Percentiles rank a stretch among this genome's conserved stretches.
Conservation (phyloP, 2,113 vertebrate species). For the Microcebus jonahi region DNA sequence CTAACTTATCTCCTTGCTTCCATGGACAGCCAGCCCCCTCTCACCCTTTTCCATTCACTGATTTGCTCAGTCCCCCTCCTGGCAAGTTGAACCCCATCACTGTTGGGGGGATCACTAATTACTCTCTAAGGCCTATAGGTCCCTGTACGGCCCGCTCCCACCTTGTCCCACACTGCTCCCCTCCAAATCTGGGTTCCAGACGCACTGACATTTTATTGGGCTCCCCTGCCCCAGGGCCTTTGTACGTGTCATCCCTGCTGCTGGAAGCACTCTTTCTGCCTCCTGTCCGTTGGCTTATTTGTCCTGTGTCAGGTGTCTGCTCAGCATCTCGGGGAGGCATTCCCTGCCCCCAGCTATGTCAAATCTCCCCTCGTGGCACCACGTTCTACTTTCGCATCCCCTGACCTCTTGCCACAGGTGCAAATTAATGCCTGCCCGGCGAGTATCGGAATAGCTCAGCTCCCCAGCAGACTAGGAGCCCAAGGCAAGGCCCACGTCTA, state of each 20-base stretch:
- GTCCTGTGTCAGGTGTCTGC: background rate
- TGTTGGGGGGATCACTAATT: background rate
- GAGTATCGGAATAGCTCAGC: background rate
- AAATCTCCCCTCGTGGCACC: background rate
- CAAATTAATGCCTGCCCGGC: background rate
- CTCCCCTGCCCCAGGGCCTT: background rate
- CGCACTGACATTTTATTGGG: too few species aligned
- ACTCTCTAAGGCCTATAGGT: background rate
- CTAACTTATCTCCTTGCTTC: background rate
- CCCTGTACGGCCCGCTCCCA: background rate
- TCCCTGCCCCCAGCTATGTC: too few species aligned
- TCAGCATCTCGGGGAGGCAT: background rate
- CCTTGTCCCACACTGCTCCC: background rate
- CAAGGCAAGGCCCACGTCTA: background rate
- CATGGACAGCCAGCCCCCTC: background rate
- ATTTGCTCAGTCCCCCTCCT: background rate
- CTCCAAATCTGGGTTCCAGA: background rate
- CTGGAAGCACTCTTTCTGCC: background rate
- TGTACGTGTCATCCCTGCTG: fast-evolving
- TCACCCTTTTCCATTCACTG: background rate
- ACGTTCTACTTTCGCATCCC: background rate
- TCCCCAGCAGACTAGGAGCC: background rate
- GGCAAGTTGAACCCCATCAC: background rate
- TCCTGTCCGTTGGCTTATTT: background rate
- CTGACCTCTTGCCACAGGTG: background rate